phyloP scores from a whole-genome alignment of 2,888 invertebrate species.

The Miltochrista miniata region DNA sequence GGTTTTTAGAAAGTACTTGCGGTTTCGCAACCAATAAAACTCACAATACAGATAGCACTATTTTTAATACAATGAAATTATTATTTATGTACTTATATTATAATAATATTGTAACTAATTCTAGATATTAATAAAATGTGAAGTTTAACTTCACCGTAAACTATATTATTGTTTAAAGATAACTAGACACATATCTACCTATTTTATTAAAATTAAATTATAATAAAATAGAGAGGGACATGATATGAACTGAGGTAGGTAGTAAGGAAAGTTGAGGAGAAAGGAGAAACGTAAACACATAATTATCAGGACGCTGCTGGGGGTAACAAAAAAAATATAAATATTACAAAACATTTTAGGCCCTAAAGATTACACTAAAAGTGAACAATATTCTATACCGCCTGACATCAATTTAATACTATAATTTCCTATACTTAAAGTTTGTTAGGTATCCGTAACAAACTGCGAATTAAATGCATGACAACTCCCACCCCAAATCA shows the following conservation, averaged over 20 bases:
- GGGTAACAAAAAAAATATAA: not conserved
- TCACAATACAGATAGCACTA: conserved; percentile 59
- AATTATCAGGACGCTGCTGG: not conserved
- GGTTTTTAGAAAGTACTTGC: too few species aligned
- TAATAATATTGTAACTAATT: conserved; percentile 61
- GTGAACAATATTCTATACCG: conserved; percentile 19
- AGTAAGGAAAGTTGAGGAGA: not conserved
- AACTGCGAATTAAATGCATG: conserved; percentile 76
- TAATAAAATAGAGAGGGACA: conserved; percentile 46
- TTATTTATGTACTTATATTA: conserved; percentile 51
- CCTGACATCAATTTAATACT: conserved; percentile 44
- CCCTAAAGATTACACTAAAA: conserved; percentile 33
- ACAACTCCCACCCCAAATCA: conserved; percentile 62
- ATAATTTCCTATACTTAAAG: conserved; percentile 48
- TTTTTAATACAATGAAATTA: conserved; percentile 76
- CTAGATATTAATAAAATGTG: conserved; percentile 59
- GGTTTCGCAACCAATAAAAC: conserved; percentile 9
- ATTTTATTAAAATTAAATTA: conserved; percentile 39
- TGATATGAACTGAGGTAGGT: conserved; percentile 56
- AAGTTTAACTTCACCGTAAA: conserved; percentile 70
- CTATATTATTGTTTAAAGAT: conserved; percentile 42
- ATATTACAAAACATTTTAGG: conserved; percentile 44
- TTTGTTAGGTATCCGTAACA: conserved; percentile 68
- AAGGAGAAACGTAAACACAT: too few species aligned
- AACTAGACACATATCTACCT: conserved; percentile 43